These are phyloP conservation scores for Neodiprion fabricii DNA, from an alignment of 1,140 invertebrate species.

Conservation along the genomic window DNA sequence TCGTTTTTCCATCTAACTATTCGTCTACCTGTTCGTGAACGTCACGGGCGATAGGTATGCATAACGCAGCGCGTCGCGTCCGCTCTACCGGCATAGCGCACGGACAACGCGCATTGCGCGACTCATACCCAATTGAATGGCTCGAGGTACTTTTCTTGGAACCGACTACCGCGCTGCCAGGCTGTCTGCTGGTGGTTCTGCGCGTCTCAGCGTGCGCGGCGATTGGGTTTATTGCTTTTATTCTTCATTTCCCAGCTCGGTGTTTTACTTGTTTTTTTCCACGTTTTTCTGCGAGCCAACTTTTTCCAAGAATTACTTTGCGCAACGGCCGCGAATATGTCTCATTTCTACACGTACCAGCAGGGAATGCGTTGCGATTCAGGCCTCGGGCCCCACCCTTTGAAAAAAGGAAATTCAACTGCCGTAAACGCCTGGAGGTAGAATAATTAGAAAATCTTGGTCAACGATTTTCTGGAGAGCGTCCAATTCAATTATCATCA, in stretches of 20 bases:
- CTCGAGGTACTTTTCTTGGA: conserved; percentile 34
- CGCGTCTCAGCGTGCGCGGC: neutral
- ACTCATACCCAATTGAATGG: neutral
- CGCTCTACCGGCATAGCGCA: neutral
- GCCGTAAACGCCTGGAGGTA: no score
- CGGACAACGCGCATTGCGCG: neutral
- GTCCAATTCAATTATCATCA: no score
- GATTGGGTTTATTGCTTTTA: neutral
- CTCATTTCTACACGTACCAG: no score
- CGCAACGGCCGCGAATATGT: no score
- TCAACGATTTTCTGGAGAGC: no score
- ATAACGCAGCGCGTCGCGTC: neutral
- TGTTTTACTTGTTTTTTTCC: no score
- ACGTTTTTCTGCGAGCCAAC: no score
- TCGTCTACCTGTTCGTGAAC: neutral
- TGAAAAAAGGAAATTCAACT: no score
- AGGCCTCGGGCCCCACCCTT: no score
- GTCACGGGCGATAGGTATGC: neutral
- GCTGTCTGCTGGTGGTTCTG: conserved; percentile 45
- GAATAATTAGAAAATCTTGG: no score
- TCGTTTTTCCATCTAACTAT: neutral
- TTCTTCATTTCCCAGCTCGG: neutral
- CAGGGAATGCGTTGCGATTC: no score
- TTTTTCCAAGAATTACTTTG: no score
- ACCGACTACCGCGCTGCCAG: conserved; percentile 46